These are phyloP conservation scores for Malachius bipustulatus DNA, from an alignment of 2,888 invertebrate genomes.

Conservation along the genomic window DNA sequence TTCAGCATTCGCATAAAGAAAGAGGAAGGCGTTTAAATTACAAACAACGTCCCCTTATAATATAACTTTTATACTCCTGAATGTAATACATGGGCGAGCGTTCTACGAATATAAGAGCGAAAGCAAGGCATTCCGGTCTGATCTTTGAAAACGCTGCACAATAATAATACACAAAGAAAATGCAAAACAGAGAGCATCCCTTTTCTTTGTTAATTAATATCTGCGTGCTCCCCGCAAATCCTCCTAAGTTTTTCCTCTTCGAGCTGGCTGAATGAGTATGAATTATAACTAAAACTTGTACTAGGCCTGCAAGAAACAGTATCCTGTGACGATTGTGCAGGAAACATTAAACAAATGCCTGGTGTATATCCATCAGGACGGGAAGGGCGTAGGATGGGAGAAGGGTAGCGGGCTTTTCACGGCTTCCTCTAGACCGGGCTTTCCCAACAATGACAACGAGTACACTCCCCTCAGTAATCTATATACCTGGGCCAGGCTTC, in stretches of 20 bases:
- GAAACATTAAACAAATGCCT: conserved; percentile 1
- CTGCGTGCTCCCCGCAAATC: not conserved
- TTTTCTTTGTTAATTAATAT: conserved; percentile 1
- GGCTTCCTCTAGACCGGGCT: not conserved
- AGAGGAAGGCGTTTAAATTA: too few species aligned
- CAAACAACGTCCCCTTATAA: too few species aligned
- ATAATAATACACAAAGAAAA: conserved; percentile 3
- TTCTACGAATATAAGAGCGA: too few species aligned
- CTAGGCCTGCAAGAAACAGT: not conserved
- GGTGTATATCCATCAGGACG: not conserved
- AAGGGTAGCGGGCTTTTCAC: too few species aligned
- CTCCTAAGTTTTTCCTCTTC: conserved; percentile 1
- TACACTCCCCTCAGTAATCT: not conserved
- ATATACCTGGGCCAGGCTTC: too few species aligned
- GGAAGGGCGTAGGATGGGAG: conserved; percentile 1
- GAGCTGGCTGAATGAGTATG: not conserved
- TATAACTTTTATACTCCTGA: too few species aligned
- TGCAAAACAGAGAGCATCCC: conserved; percentile 1
- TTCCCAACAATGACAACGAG: conserved; percentile 1
- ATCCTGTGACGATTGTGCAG: too few species aligned
- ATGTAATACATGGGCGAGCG: too few species aligned
- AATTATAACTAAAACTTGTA: conserved; percentile 1
- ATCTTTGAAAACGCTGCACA: too few species aligned
- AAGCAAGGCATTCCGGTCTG: too few species aligned
- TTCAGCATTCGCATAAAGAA: too few species aligned